phyloP scores from a whole-genome alignment of 2,797 vertebrate genomes.

The Muscicapa striata region DNA sequence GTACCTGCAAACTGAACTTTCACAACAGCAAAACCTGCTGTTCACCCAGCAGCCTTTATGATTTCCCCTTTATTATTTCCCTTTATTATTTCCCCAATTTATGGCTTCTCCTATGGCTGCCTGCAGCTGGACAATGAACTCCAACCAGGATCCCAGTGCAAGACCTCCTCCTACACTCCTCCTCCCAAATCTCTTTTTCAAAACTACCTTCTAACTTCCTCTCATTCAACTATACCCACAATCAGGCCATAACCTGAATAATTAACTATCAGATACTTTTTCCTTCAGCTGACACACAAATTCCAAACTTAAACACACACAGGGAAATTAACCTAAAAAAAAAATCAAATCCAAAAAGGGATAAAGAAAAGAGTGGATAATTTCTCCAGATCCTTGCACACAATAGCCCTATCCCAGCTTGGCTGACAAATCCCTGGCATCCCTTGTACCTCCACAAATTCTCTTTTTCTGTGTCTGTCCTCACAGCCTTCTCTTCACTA shows the following conservation, averaged over 20 bases:
- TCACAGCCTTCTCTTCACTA: not conserved
- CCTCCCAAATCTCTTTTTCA: not conserved
- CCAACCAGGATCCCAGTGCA: not conserved
- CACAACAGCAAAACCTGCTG: rapidly evolving
- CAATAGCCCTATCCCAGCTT: not conserved
- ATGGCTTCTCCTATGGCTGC: not conserved
- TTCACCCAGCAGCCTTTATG: not conserved
- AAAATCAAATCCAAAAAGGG: not conserved
- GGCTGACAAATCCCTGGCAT: not conserved
- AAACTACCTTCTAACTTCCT: not conserved
- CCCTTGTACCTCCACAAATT: not conserved
- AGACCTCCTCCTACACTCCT: not conserved
- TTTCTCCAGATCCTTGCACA: not conserved
- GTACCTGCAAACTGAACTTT: not conserved
- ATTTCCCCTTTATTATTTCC: not conserved
- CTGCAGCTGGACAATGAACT: not conserved
- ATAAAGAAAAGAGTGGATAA: not conserved
- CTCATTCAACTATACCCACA: not conserved
- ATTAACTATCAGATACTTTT: not conserved
- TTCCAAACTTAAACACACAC: not conserved
- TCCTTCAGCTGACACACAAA: not conserved
- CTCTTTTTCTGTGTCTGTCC: not conserved
- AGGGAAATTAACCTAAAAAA: not conserved
- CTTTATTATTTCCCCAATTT: not conserved
- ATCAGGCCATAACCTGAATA: not conserved